Evolutionary conservation across 2,888 invertebrate species (phyloP), one percentile per base, ranked within the genome.

Genomic region (Lomographa bimaculata): DNA sequence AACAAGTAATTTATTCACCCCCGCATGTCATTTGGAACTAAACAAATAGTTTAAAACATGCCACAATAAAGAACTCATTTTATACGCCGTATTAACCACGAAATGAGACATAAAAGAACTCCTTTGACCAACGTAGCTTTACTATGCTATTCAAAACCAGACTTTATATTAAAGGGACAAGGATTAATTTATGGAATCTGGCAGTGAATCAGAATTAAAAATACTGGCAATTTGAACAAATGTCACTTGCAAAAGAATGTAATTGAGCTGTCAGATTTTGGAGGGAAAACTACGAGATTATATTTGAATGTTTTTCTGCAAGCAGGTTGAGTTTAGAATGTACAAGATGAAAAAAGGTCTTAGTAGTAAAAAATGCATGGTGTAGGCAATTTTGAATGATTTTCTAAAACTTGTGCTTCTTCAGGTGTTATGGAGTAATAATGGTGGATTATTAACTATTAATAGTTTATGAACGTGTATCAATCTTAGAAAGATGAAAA

Each of bases 21-120:
- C 9, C 24, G 6, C 57, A 52, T 47, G 57, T 64, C 62, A 61
- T 54, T 57, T 49, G 57, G 61, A 73, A 80, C 76, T 76, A 78
- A 67, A 78, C 73, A 81, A 81, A 84, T 77, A 78, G 42, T 19
- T 42, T 37, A 60, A 63, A 60, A 78, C 77, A 72, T 69, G 71
- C 67, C 60, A 57, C 70, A 79, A 83, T 85, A 89, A 86, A 86
- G 84, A 82, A 87, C 85, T 83, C 79, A 87, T 89, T 89, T n/a
- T 87, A 82, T 74, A 85, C 86, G 87, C 67, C 61, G 67, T 74
- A 77, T 87, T 87, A 87, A 76, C 79, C 77, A 68, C 78, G 76
- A 79, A 86, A 87, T 83, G 77, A 71, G 64, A 77, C 75, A 78
- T 25, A 74, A 79, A 83, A 79, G 77, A 69, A 67, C 67, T 66